Evolutionary conservation across 2,113 vertebrate genomes (phyloP).

Genomic region (Ranitomeya imitator): DNA sequence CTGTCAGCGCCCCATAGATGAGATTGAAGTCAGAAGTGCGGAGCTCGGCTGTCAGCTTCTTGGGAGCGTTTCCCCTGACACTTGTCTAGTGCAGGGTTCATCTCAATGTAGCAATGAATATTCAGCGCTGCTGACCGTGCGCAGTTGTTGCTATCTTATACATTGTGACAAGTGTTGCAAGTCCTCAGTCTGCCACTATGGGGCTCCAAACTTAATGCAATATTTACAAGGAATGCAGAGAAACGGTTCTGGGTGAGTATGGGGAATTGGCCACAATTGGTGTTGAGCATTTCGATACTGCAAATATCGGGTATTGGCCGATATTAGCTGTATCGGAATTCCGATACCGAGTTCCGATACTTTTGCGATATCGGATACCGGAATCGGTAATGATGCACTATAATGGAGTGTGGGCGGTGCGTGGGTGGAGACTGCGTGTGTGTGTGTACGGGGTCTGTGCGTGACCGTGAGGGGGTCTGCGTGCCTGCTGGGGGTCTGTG

Average conservation of each 20-base stretch:
- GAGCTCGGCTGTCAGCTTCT: slow-evolving; percentile 10
- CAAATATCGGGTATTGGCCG: too few species aligned
- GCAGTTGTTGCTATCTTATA: neutral
- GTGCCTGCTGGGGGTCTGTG: too few species aligned
- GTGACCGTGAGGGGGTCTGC: too few species aligned
- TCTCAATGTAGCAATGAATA: neutral
- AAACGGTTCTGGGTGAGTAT: neutral
- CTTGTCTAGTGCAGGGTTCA: neutral
- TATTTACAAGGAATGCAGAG: neutral
- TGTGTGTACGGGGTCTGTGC: too few species aligned
- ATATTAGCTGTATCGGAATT: too few species aligned
- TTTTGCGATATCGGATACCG: too few species aligned
- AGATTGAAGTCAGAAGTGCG: slow-evolving; percentile 14
- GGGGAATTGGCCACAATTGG: too few species aligned
- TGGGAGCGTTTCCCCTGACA: slow-evolving; percentile 1
- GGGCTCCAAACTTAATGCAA: neutral
- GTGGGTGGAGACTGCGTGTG: too few species aligned
- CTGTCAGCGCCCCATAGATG: slow-evolving; percentile 15
- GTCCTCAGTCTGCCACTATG: neutral
- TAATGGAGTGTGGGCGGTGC: too few species aligned
- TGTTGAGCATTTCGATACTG: too few species aligned
- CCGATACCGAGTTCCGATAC: too few species aligned
- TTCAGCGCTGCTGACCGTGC: neutral
- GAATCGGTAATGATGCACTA: too few species aligned
- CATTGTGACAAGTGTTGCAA: neutral